A percentile compares a stretch with the other conserved stretches of the same genome.
These are phyloP conservation scores for Samia ricini DNA, from an alignment of 1,140 invertebrate species.

Conservation along the genomic window DNA sequence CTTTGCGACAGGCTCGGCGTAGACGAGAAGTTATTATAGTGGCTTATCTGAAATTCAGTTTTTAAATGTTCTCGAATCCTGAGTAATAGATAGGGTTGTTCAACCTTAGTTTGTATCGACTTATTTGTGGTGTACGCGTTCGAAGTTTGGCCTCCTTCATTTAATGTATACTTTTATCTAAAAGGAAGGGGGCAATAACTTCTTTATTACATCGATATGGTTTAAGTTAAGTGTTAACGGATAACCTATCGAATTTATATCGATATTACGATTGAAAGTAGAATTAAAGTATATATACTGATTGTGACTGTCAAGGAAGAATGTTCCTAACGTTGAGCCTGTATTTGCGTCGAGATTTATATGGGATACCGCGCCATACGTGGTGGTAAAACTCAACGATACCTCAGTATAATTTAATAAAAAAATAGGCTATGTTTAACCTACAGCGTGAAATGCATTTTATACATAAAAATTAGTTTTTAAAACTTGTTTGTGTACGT, in stretches of 20 bases:
- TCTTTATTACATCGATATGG: constrained; percentile 28
- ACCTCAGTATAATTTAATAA: constrained; percentile 56
- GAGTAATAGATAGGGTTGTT: background rate
- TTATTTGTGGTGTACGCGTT: background rate
- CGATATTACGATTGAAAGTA: too few species aligned
- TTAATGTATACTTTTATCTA: constrained; percentile 32
- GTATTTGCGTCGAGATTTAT: constrained; percentile 38
- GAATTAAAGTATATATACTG: too few species aligned
- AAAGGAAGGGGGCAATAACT: constrained; percentile 45
- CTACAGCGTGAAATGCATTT: constrained; percentile 74
- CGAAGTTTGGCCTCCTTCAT: constrained; percentile 29
- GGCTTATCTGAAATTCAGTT: constrained; percentile 53
- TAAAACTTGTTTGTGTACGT: constrained; percentile 71
- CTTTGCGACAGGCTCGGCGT: constrained; percentile 61
- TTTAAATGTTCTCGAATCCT: constrained; percentile 21
- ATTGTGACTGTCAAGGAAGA: too few species aligned
- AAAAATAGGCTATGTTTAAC: constrained; percentile 72
- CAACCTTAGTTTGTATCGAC: background rate
- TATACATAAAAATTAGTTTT: constrained; percentile 71
- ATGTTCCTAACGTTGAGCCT: constrained; percentile 29
- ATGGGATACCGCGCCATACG: constrained; percentile 39
- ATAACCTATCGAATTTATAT: constrained; percentile 14
- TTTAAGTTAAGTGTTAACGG: constrained; percentile 5
- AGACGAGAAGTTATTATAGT: constrained; percentile 57
- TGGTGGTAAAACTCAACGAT: constrained; percentile 74